Evolutionary conservation across 2,888 invertebrate species (phyloP).

Genomic region (Apodemia hepburni): DNA sequence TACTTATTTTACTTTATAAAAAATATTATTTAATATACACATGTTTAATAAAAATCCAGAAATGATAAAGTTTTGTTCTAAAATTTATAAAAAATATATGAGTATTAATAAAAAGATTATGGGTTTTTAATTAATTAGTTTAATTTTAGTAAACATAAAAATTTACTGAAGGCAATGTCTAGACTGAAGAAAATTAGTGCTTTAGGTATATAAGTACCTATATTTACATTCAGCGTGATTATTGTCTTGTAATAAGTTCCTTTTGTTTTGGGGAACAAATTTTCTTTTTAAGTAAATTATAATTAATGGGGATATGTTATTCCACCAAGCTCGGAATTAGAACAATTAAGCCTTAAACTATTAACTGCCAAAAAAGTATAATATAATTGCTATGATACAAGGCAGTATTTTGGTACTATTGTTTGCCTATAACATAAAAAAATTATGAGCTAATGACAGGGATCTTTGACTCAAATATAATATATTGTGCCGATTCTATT

Average conservation of each 20-base stretch:
- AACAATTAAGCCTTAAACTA: conserved; percentile 5
- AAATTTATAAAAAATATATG: conserved; percentile 23
- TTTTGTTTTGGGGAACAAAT: background rate
- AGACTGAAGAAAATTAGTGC: background rate
- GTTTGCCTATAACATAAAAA: background rate
- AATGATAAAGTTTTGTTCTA: conserved; percentile 40
- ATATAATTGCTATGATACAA: background rate
- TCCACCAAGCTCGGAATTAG: background rate
- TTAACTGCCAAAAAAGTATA: conserved; percentile 6
- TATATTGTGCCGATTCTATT: background rate
- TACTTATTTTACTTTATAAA: conserved; percentile 16
- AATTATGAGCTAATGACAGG: background rate
- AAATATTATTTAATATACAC: conserved; percentile 17
- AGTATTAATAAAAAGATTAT: conserved; percentile 10
- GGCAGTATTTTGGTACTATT: background rate
- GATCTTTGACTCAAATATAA: background rate
- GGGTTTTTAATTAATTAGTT: background rate
- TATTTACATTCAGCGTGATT: conserved; percentile 3
- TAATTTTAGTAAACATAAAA: too few relatives aligned
- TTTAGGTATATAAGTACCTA: conserved; percentile 7
- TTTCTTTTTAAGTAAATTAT: conserved; percentile 25
- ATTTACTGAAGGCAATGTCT: too few relatives aligned
- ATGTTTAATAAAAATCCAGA: conserved; percentile 35
- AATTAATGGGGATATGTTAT: conserved; percentile 3
- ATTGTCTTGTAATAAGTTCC: background rate